A percentile compares a stretch with the other conserved stretches of the same genome.
phyloP scores from a whole-genome alignment of 1,140 invertebrate genomes.

The Potamilus streckersoni region DNA sequence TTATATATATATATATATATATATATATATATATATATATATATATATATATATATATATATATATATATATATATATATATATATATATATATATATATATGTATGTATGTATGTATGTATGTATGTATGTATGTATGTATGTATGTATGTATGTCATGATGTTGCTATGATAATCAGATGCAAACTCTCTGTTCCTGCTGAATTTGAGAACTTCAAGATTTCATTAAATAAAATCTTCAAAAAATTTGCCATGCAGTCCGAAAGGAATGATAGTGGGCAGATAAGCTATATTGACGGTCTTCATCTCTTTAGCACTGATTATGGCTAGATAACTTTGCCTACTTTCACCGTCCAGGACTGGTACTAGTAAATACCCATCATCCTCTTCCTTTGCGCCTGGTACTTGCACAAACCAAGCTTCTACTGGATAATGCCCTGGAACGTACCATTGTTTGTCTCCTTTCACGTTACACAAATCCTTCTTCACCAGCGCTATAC shows the following conservation, averaged over 20 bases:
- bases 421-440: conserved; percentile 54
- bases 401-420: conserved; percentile 55
- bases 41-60: no score
- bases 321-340: conserved; percentile 46
- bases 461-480: conserved; percentile 46
- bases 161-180: no score
- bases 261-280: conserved; percentile 55
- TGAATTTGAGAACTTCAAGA: no score
- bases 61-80: no score
- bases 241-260: conserved; percentile 60
- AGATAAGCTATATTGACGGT: conserved; percentile 40
- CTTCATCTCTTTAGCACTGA: conserved; percentile 52
- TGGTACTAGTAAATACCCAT: conserved; percentile 54
- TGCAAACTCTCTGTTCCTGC: no score
- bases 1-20: no score
- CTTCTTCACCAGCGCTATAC: conserved; percentile 58
- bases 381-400: conserved; percentile 44
- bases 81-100: no score
- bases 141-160: no score
- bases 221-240: conserved; percentile 27
- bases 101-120: no score
- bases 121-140: no score
- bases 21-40: no score
- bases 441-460: conserved; percentile 42
- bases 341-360: conserved; percentile 47